Evolutionary conservation across 2,888 invertebrate species (phyloP), one percentile per base, ranked within the genome.

Genomic region (Lepetodrilus schrolli): DNA sequence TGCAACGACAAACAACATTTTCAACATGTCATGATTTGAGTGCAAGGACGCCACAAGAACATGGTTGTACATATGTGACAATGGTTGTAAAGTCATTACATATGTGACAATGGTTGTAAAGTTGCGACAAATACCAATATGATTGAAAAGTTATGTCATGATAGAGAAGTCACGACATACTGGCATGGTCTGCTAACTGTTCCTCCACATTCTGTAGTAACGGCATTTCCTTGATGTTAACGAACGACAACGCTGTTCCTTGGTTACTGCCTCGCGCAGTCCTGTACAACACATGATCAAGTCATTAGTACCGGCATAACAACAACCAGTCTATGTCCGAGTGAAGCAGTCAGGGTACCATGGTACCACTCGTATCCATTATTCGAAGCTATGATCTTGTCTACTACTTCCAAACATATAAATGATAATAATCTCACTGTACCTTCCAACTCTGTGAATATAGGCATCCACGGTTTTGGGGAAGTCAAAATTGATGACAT

Each of bases 401-500:
- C n/a, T n/a, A n/a, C n/a, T n/a, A n/a, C n/a, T 4, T 7, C 3
- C 47, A 2, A 4, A 2, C 13, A 47, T 13, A 47, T n/a, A 47
- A 47, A 13, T 47, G 47, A 47, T 3, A 47, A 47, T 3, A 47
- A 47, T 7, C 8, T 7, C 3, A 47, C 47, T 4, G 47, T 76
- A 92, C 91, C 92, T 90, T 0, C 99, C 99, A 0, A 98, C 98
- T 85, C 99, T 93, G 90, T 99, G 99, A 75, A 99, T 94, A 89
- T 99, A 99, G 0, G 97, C 94, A 85, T 94, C 95, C 0, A 95
- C 93, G 88, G 96, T 95, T 8, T 93, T 91, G 0, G 99, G 99
- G 91, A 99, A 99, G 92, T 99, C 99, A 91, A 99, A 99, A 92
- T 99, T 99, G 74, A 99, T 94, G 0, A 99, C 97, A 91, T 99